A percentile compares a stretch with the other conserved stretches of the same genome.
These are phyloP conservation scores for Nanger granti DNA, from an alignment of 2,113 vertebrate genomes.

Conservation along the genomic window DNA sequence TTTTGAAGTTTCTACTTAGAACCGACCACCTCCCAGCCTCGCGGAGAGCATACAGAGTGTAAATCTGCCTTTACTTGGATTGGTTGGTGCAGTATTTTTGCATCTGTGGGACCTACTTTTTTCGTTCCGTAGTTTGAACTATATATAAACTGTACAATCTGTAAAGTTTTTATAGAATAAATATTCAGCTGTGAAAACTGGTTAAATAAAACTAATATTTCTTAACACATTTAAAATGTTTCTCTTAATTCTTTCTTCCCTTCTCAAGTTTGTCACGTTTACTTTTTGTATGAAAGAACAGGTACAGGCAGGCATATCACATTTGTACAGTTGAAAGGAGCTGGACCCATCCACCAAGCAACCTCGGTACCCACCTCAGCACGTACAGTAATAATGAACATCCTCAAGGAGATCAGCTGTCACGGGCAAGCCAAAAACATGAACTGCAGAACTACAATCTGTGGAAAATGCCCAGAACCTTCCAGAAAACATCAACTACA, in stretches of 20 bases:
- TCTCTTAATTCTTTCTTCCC: conserved; percentile 40
- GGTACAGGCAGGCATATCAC: not conserved
- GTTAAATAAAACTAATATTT: conserved; percentile 94
- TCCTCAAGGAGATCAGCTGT: not conserved
- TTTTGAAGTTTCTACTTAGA: conserved; percentile 88
- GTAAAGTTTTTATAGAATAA: conserved; percentile 94
- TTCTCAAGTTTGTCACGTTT: not conserved
- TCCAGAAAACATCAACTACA: not conserved
- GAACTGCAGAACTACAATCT: not conserved
- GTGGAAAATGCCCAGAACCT: not conserved
- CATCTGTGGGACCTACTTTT: conserved; percentile 88
- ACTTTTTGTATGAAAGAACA: not conserved
- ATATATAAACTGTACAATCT: conserved; percentile 93
- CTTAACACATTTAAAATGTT: conserved; percentile 81
- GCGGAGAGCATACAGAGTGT: conserved; percentile 81
- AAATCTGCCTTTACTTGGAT: conserved; percentile 84
- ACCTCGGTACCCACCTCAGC: too few species aligned
- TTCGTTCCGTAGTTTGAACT: conserved; percentile 86
- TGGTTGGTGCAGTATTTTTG: conserved; percentile 89
- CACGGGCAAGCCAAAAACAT: fast-evolving
- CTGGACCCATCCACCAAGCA: not conserved
- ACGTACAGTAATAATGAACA: not conserved
- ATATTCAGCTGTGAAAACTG: conserved; percentile 91
- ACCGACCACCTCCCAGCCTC: conserved; percentile 79
- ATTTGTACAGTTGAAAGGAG: too few species aligned